These are phyloP conservation scores for Idaea biselata DNA, from an alignment of 2,888 invertebrate species.

Conservation along the genomic window DNA sequence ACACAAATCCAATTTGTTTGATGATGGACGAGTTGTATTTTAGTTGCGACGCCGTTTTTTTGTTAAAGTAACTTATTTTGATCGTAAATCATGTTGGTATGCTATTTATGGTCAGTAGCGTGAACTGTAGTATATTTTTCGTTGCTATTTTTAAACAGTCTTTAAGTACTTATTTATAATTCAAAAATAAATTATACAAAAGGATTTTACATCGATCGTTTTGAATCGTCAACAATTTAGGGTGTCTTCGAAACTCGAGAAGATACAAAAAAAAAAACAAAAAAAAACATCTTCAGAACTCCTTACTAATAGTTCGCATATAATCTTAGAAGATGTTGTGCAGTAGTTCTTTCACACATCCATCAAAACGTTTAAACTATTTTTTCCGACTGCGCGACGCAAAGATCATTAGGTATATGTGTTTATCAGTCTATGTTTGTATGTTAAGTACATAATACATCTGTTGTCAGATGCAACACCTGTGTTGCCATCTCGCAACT, in stretches of 20 bases:
- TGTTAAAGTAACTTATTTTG: conserved; percentile 14
- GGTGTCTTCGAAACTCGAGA: too few species aligned
- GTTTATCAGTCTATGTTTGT: too few species aligned
- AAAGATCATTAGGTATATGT: too few species aligned
- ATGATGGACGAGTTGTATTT: conserved; percentile 41
- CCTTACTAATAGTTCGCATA: too few species aligned
- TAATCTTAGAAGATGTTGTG: too few species aligned
- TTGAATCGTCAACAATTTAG: too few species aligned
- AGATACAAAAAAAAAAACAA: too few species aligned
- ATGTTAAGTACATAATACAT: conserved; percentile 31
- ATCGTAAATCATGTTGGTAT: conserved; percentile 21
- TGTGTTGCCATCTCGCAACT: conserved; percentile 27
- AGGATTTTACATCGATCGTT: too few species aligned
- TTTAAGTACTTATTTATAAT: background rate
- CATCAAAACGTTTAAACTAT: too few species aligned
- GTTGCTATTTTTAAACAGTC: background rate
- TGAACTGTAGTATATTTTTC: background rate
- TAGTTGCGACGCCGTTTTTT: conserved; percentile 20
- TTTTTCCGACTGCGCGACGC: too few species aligned
- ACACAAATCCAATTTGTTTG: conserved; percentile 50
- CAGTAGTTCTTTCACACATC: too few species aligned
- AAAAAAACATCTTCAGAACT: too few species aligned
- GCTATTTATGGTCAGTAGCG: conserved; percentile 4
- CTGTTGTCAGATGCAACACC: conserved; percentile 36
- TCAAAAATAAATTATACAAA: background rate